Percentiles rank a stretch among this genome's conserved stretches.
Conservation (phyloP, 1,140 invertebrate genomes). For the Heliconius himera region DNA sequence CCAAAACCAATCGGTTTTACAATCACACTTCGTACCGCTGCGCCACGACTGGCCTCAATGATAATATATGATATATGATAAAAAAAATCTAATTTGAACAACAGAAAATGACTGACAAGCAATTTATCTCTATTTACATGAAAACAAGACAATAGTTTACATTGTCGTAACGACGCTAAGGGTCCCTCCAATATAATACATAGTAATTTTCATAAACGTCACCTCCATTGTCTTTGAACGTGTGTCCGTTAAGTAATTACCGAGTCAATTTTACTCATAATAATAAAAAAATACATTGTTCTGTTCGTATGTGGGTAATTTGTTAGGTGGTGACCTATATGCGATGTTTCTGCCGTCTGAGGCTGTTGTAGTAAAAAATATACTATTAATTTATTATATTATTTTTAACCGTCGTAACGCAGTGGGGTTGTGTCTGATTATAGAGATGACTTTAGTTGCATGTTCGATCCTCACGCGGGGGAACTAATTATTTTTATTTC, state of each 20-base stretch:
- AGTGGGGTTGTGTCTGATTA: too few species aligned
- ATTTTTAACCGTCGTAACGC: too few species aligned
- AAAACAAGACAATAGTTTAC: background rate
- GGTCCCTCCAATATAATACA: background rate
- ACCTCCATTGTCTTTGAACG: slow-evolving; percentile 15
- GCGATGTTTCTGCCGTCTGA: background rate
- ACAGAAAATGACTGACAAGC: background rate
- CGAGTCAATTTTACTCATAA: slow-evolving; percentile 25
- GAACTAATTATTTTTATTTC: too few species aligned
- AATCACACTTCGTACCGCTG: too few species aligned
- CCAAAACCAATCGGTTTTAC: too few species aligned
- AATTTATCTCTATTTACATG: background rate
- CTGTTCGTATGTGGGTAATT: slow-evolving; percentile 40
- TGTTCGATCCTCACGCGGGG: too few species aligned
- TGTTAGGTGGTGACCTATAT: slow-evolving; percentile 38
- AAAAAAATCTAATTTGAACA: background rate
- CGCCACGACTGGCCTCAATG: too few species aligned
- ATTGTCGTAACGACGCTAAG: background rate
- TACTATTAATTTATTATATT: background rate
- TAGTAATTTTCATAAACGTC: slow-evolving; percentile 15
- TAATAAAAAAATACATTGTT: slow-evolving; percentile 38
- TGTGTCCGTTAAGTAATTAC: slow-evolving; percentile 36
- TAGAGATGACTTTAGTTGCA: too few species aligned
- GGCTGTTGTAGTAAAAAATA: background rate
- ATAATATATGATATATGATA: too few species aligned